These are phyloP conservation scores for Epirrita christyi DNA, from an alignment of 2,888 invertebrate genomes.

Conservation along the genomic window DNA sequence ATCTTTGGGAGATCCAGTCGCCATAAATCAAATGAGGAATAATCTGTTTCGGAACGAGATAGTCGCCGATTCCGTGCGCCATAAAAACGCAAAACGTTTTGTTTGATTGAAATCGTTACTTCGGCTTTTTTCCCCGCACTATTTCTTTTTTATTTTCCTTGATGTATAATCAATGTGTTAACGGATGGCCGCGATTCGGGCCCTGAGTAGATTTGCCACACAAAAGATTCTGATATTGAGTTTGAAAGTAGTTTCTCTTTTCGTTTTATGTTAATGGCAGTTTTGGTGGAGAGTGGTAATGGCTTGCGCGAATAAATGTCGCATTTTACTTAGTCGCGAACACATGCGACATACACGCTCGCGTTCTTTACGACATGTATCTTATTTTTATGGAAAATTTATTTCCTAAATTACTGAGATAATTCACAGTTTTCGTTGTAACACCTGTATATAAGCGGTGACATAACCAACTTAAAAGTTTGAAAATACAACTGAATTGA, in stretches of 20 bases:
- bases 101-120: conserved; percentile 82
- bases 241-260: conserved; percentile 82
- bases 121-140: conserved; percentile 73
- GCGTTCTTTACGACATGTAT: conserved; percentile 53
- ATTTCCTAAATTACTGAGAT: conserved; percentile 45
- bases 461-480: neutral
- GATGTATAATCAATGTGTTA: conserved; percentile 85
- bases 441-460: neutral
- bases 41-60: conserved; percentile 85
- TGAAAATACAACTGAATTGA: too few relatives aligned
- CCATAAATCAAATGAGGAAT: conserved; percentile 86
- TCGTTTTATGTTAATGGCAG: conserved; percentile 80
- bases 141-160: conserved; percentile 82
- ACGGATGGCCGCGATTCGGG: conserved; percentile 79
- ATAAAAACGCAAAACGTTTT: conserved; percentile 85
- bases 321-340: conserved; percentile 54
- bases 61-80: conserved; percentile 78
- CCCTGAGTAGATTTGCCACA: conserved; percentile 78
- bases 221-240: conserved; percentile 83
- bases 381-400: conserved; percentile 47
- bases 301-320: conserved; percentile 74
- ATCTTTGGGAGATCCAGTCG: conserved; percentile 83
- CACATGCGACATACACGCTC: conserved; percentile 58
- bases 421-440: conserved; percentile 23
- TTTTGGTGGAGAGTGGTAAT: conserved; percentile 74